Conservation (phyloP, 2,113 vertebrate species). For the Ophthalmolycus amberensis region DNA sequence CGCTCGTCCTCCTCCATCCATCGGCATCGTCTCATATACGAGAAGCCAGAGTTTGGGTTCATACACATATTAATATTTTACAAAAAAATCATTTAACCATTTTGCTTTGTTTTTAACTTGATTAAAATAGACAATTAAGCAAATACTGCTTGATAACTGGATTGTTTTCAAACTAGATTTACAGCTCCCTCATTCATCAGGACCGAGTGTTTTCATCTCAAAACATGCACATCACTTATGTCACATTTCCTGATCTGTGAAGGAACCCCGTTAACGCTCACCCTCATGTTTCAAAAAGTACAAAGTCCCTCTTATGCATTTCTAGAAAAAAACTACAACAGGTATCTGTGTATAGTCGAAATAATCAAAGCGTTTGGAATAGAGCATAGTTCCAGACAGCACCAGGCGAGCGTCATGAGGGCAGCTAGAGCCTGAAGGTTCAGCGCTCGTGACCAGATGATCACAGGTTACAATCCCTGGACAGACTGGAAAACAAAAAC, state of each 20-base stretch:
- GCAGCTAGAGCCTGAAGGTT: slow-evolving; percentile 61
- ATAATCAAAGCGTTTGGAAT: slow-evolving; percentile 23
- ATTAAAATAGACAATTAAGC: neutral
- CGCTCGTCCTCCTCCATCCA: slow-evolving; percentile 13
- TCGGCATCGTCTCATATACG: neutral
- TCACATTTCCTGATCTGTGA: neutral
- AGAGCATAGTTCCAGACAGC: slow-evolving; percentile 74
- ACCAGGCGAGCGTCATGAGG: slow-evolving; percentile 69
- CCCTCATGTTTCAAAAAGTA: slow-evolving; percentile 29
- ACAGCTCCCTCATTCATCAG: slow-evolving; percentile 17
- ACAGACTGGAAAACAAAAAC: slow-evolving; percentile 29
- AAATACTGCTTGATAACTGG: neutral
- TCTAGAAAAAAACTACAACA: slow-evolving; percentile 10
- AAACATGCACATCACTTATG: neutral
- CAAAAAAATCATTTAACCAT: neutral
- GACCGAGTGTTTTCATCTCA: neutral
- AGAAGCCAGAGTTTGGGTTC: slow-evolving; percentile 21
- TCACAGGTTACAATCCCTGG: slow-evolving; percentile 67
- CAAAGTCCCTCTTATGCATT: slow-evolving; percentile 51
- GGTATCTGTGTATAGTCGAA: slow-evolving; percentile 18
- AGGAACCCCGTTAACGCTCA: slow-evolving; percentile 18
- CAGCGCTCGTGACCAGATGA: slow-evolving; percentile 54
- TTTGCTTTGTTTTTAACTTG: slow-evolving; percentile 14
- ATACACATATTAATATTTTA: neutral
- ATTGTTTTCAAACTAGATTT: slow-evolving; percentile 5